Percentiles rank a stretch among this genome's conserved stretches.
These are phyloP conservation scores for Phaonia tiefii DNA, from an alignment of 2,888 invertebrate species.

Conservation along the genomic window DNA sequence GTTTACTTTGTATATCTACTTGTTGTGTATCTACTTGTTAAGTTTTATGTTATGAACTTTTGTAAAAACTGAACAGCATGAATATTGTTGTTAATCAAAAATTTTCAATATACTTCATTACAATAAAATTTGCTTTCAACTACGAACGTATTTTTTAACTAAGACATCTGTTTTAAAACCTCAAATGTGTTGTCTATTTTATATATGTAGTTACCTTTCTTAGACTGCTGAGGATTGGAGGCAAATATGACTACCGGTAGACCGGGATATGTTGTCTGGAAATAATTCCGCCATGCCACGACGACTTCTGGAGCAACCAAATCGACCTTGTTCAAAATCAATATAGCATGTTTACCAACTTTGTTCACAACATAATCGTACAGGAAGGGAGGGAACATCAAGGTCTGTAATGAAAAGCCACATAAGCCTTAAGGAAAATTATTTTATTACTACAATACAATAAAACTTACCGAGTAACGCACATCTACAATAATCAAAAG, in stretches of 20 bases:
- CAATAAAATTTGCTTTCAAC: too few species aligned
- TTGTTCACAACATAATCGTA: slow-evolving; percentile 89
- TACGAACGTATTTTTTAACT: too few species aligned
- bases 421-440: background rate
- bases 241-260: slow-evolving; percentile 91
- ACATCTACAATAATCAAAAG: slow-evolving; percentile 94
- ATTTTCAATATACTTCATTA: too few species aligned
- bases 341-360: slow-evolving; percentile 90
- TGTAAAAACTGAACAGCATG: too few species aligned
- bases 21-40: too few species aligned
- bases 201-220: slow-evolving; percentile 72
- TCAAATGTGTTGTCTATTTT: too few species aligned
- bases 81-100: too few species aligned
- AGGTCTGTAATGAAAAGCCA: slow-evolving; percentile 80
- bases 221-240: slow-evolving; percentile 84
- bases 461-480: slow-evolving; percentile 86
- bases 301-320: slow-evolving; percentile 90
- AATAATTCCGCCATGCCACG: slow-evolving; percentile 93
- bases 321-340: slow-evolving; percentile 96
- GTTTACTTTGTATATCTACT: too few species aligned
- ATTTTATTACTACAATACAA: background rate
- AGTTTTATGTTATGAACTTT: too few species aligned
- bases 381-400: slow-evolving; percentile 94
- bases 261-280: slow-evolving; percentile 86
- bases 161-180: too few species aligned